Percentiles rank a stretch among this genome's conserved stretches.
Conservation (phyloP, 2,888 invertebrate species). For the Andricus curvator region DNA sequence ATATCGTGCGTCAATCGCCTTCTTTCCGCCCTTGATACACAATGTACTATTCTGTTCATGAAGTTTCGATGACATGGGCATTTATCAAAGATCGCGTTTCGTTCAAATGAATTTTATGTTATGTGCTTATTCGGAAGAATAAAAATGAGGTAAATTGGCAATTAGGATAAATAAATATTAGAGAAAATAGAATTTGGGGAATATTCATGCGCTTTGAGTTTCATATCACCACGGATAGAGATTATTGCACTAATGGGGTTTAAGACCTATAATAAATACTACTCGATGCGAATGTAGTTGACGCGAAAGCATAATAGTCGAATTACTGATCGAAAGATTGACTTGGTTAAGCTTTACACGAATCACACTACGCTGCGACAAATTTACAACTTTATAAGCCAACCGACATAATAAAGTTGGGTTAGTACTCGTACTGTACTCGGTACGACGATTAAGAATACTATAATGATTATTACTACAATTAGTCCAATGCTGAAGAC, state of each 20-base stretch:
- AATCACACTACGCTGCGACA: neutral
- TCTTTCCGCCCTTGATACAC: too few species aligned
- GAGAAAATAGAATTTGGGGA: too few species aligned
- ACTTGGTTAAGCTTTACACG: neutral
- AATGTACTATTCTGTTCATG: too few species aligned
- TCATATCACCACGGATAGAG: neutral
- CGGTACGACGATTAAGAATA: constrained; percentile 8
- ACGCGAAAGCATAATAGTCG: constrained; percentile 23
- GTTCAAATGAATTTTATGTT: too few species aligned
- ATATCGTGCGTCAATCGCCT: too few species aligned
- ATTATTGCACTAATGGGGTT: constrained; percentile 24
- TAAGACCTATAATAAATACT: neutral
- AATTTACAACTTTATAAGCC: constrained; percentile 25
- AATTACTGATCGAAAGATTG: constrained; percentile 1
- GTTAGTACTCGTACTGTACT: neutral
- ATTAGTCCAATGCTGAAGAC: constrained; percentile 4
- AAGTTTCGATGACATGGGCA: too few species aligned
- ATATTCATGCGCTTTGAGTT: neutral
- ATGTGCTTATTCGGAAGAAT: too few species aligned
- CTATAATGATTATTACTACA: neutral
- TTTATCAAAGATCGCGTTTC: too few species aligned
- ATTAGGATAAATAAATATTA: too few species aligned
- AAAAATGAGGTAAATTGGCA: too few species aligned
- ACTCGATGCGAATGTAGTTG: neutral
- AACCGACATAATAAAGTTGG: constrained; percentile 7